Evolutionary conservation across 2,113 vertebrate species (phyloP).

Genomic region (Chunga burmeisteri): DNA sequence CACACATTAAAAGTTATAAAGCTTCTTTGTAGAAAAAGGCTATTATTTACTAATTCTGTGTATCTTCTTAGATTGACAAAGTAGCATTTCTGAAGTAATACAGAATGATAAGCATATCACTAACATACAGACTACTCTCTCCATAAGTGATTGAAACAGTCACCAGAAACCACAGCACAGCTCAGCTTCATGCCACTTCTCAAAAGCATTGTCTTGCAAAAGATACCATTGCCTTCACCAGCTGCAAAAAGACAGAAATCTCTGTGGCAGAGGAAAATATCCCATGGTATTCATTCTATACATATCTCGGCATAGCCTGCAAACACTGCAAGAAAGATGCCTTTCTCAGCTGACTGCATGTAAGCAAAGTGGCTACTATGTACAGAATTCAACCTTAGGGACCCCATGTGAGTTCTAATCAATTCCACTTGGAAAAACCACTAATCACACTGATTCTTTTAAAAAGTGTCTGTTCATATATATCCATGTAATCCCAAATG

Average conservation of each 20-base stretch:
- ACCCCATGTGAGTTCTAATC: not conserved
- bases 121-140: not conserved
- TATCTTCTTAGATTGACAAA: not conserved
- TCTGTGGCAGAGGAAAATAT: not conserved
- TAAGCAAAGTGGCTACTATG: not conserved
- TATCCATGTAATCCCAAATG: not conserved
- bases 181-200: not conserved
- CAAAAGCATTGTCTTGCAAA: not conserved
- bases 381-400: not conserved
- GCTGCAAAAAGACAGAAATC: not conserved
- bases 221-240: not conserved
- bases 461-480: not conserved
- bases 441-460: not conserved
- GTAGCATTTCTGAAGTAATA: not conserved
- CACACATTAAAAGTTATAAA: not conserved
- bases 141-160: not conserved
- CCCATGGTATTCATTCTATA: not conserved
- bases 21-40: not conserved
- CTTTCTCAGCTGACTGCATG: not conserved
- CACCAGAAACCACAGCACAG: not conserved
- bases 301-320: not conserved
- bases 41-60: not conserved
- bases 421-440: not conserved
- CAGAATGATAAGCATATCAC: not conserved
- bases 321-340: not conserved